Base-by-base conservation (phyloP, 1,140 invertebrate genomes). In the Matsumurasca onukii region DNA sequence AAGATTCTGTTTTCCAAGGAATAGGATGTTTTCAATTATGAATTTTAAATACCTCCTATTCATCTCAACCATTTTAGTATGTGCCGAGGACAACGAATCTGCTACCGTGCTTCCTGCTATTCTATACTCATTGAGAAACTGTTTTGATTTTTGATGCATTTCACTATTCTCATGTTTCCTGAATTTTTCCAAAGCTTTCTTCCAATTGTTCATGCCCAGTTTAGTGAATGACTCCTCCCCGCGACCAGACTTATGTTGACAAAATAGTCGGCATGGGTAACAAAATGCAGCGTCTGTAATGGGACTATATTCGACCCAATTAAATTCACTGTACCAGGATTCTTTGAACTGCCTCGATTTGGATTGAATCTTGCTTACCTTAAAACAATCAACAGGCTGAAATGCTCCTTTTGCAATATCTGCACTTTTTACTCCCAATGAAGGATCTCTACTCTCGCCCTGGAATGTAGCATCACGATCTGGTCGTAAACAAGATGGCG, bases 271-370 rank as follows among this genome's bases (percentile, higher is more conserved):
- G 51, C 51, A 55, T 55, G 51, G 51, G 24, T 20, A 55, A 5
- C 51, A 55, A 55, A 55, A 55, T 55, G 17, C 24, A 55, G 51
- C 51, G 51, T 55, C 51, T 25, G 5, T 20, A 55, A 20, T 25
- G 51, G 51, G 51, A 25, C 51, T 55, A 55, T 3, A 55, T 55
- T 5, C 51, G 24, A 55, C 24, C 24, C 51, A 55, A 55, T 25
- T 5, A 55, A 55, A 12, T 55, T 9, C 5, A 55, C 24, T 55
- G 51, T 55, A 55, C 51, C 51, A 55, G 24, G 51, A 39, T 55
- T 55, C 24, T 55, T 55, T 55, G 51, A 55, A 55, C 51, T 20
- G 20, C 51, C 51, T 55, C 51, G 24, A 55, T 55, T 55, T 12
- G 34, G 34, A 39, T 39, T 39, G 34, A 39, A 39, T 39, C 34